Evolutionary conservation across 1,140 invertebrate species (phyloP), one percentile per base, ranked within the genome.

Genomic region (Drosophila parvula): DNA sequence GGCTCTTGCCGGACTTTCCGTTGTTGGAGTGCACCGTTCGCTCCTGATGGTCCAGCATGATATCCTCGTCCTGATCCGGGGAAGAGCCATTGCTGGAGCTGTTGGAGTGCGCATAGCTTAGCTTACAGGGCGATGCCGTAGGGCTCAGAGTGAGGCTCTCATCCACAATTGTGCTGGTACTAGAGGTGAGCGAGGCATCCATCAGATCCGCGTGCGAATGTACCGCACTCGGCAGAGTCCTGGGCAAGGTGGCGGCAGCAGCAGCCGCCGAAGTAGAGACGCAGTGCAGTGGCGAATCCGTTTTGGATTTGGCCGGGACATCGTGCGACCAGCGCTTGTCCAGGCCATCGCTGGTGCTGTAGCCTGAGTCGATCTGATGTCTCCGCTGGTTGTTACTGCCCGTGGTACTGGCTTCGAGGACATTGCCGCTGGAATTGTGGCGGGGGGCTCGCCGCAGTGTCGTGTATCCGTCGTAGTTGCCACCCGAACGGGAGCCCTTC

Each of bases 311-410:
- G 48, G 50, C 60, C 28, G 90, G 90, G 74, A 94, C 95, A 92
- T 97, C 96, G 92, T 97, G 96, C 30, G 96, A 97, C 97, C 97
- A 97, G 80, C 96, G 94, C 90, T 97, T 97, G 77, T 98, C 96
- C 69, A 93, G 82, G 34, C 95, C 95, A 90, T 97, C 96, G 91
- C 93, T 94, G 11, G 96, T 97, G 92, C 95, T 97, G 92, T 97
- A 98, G 1, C 97, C 97, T 65, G 96, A 98, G 90, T 98, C 97
- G n/a, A 96, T 94, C 56, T 96, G 96, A 90, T 96, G 95, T 10
- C 90, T 73, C n/a, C 83, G 77, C 47, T 76, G 91, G 82, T 59
- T 83, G 22, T 10, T 65, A 38, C 74, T 51, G 16, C 71, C 56
- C 5, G 22, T 75, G 40, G 68, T 63, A 28, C 78, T 51, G 27